These are phyloP conservation scores for Drosophila gunungcola DNA, from an alignment of 1,140 invertebrate genomes.

Conservation along the genomic window DNA sequence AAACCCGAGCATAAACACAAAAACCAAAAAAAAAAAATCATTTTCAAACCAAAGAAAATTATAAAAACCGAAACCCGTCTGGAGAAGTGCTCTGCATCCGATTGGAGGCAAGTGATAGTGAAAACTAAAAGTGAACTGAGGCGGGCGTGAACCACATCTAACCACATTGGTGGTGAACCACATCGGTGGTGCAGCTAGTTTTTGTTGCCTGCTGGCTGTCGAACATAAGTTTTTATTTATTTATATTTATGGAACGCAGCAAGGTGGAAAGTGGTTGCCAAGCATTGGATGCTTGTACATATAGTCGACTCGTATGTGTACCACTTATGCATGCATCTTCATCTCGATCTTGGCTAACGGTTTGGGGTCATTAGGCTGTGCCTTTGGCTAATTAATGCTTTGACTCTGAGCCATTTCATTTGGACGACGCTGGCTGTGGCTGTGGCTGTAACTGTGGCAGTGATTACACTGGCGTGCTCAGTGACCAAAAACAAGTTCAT, in stretches of 20 bases:
- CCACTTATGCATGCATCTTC: constrained; percentile 23
- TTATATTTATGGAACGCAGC: constrained; percentile 49
- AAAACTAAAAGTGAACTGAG: constrained; percentile 54
- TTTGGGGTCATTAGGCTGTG: constrained; percentile 54
- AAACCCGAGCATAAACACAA: constrained; percentile 5
- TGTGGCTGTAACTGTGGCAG: neutral
- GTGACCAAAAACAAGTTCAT: constrained; percentile 73
- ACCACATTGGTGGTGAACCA: constrained; percentile 50
- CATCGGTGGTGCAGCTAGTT: constrained; percentile 46
- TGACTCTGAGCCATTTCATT: constrained; percentile 51
- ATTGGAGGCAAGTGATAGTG: constrained; percentile 64
- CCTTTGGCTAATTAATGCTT: constrained; percentile 42
- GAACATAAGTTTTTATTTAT: constrained; percentile 72
- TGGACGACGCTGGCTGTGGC: neutral
- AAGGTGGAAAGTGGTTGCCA: constrained; percentile 68
- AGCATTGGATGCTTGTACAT: constrained; percentile 8
- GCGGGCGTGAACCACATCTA: constrained; percentile 39
- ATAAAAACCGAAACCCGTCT: constrained; percentile 29
- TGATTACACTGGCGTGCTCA: constrained; percentile 45
- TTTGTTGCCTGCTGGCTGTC: constrained; percentile 42
- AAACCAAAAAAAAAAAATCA: constrained; percentile 1
- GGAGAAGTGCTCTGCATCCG: constrained; percentile 58
- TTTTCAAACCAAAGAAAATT: neutral
- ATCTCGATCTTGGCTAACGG: constrained; percentile 42
- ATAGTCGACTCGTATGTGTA: neutral